A percentile compares a stretch with the other conserved stretches of the same genome.
Conservation (phyloP, 2,888 invertebrate species). For the Amaurobius ferox region DNA sequence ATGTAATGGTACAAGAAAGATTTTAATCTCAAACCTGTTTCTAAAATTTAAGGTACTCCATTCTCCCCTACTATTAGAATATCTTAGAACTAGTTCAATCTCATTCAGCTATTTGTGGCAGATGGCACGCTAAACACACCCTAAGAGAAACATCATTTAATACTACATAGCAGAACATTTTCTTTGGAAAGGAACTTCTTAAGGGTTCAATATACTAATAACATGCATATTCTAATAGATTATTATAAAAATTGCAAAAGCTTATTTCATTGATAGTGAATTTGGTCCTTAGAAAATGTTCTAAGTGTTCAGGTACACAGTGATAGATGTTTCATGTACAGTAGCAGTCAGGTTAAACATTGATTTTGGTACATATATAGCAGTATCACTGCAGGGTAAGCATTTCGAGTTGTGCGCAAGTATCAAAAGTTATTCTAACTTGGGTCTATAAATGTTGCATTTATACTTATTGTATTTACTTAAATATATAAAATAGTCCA, state of each 20-base stretch:
- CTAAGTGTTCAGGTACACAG: conserved; percentile 53
- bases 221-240: not conserved
- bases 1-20: no score
- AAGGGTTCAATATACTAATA: not conserved
- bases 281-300: conserved; percentile 40
- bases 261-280: not conserved
- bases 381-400: not conserved
- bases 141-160: no score
- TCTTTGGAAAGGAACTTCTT: not conserved
- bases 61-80: no score
- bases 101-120: no score
- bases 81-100: no score
- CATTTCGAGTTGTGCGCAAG: conserved; percentile 24
- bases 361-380: not conserved
- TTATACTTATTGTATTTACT: not conserved
- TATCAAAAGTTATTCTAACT: not conserved
- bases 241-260: not conserved
- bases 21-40: no score
- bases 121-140: no score
- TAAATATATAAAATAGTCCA: not conserved
- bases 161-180: not conserved
- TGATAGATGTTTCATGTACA: not conserved
- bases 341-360: not conserved
- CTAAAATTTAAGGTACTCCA: no score
- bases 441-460: not conserved